Evolutionary conservation across 2,113 vertebrate genomes (phyloP), one percentile per base, ranked within the genome.

Genomic region (Chaenogobius annularis): DNA sequence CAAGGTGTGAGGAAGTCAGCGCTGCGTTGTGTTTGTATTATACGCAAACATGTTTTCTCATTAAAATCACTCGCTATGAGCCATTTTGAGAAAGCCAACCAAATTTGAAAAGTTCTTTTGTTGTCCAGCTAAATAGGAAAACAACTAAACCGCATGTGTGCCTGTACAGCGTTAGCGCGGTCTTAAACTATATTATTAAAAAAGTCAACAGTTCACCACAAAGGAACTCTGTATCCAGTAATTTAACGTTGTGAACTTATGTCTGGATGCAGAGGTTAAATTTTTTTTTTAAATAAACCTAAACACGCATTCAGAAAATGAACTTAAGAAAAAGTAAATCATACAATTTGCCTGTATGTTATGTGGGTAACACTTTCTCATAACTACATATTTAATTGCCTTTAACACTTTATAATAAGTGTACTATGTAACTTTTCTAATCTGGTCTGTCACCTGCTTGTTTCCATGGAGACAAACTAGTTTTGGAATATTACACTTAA

Each of bases 31-130:
- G 73, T 86, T 84, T 86, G 23, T 67, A 68, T 82, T 83, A 77
- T 59, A 75, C 55, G 52, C 50, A 35, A 62, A 73, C 40, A 43
- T 20, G 75, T 90, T 91, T 91, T 89, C 85, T 87, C 80, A 93
- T 92, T 92, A 88, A 89, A 89, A 87, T 85, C 69, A 85, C 89
- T 90, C 85, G 89, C 89, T 92, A 74, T 85, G 59, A 90, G 91
- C 89, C 66, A 88, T 66, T 76, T 80, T 70, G 65, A 83, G 75
- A 75, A 69, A 66, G 26, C 77, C 78, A 85, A 82, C 66, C 72
- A 37, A 65, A 70, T 82, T 73, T 75, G 66, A 65, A 77, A 75
- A 73, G 66, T 52, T 59, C 47, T 79, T 87, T 81, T 77, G 70
- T 75, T 74, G 82, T 70, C 44, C 73, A 63, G 55, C 62, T 54